phyloP scores from a whole-genome alignment of 2,113 vertebrate genomes.

The Pandion haliaetus region DNA sequence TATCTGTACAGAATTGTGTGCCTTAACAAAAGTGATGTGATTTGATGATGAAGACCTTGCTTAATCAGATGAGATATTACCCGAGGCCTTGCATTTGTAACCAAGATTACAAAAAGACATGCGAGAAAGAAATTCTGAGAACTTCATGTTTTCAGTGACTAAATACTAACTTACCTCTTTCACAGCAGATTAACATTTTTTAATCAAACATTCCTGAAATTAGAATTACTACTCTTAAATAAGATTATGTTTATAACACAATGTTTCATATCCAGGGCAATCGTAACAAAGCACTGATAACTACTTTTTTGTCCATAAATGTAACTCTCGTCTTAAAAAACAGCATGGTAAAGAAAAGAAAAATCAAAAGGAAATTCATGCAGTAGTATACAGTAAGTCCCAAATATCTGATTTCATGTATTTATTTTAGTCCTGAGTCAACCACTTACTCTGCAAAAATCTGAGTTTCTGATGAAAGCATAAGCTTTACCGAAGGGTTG shows the following conservation, averaged over 20 bases:
- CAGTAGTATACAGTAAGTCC: background rate
- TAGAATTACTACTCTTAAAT: background rate
- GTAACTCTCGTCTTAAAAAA: background rate
- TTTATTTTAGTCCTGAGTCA: background rate
- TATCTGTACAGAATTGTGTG: background rate
- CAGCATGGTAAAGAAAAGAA: background rate
- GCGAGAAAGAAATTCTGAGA: background rate
- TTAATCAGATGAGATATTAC: background rate
- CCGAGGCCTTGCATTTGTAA: background rate
- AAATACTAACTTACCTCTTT: background rate
- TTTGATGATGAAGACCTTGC: background rate
- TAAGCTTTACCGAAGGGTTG: background rate
- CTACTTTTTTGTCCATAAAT: background rate
- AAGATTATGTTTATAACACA: background rate
- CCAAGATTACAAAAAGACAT: background rate
- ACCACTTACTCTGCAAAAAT: background rate
- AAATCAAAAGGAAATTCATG: background rate
- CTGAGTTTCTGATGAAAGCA: background rate
- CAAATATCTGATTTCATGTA: background rate
- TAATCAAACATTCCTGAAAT: background rate
- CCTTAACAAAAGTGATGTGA: background rate
- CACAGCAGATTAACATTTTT: background rate
- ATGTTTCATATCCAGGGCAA: background rate
- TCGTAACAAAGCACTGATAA: background rate
- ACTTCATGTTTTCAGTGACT: background rate